phyloP scores from a whole-genome alignment of 2,888 invertebrate species.

The Limnephilus marmoratus region DNA sequence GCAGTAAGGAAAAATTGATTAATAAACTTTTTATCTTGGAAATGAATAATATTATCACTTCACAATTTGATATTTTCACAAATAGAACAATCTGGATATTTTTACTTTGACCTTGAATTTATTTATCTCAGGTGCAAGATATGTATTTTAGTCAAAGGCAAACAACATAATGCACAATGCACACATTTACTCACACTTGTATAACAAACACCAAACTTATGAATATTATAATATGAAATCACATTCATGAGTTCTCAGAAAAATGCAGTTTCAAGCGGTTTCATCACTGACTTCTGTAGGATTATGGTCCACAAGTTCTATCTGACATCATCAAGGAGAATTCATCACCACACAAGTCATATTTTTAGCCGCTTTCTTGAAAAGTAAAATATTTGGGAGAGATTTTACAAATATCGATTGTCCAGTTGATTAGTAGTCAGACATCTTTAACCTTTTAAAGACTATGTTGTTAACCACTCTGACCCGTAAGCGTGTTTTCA shows the following conservation, averaged over 20 bases:
- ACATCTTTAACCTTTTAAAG: too few relatives aligned
- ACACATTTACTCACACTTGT: background rate
- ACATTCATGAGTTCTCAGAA: background rate
- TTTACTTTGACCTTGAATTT: conserved; percentile 4
- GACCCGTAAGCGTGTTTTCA: too few relatives aligned
- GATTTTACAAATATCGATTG: too few relatives aligned
- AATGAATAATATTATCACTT: background rate
- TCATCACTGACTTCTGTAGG: background rate
- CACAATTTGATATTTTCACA: background rate
- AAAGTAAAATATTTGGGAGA: too few relatives aligned
- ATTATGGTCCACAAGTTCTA: background rate
- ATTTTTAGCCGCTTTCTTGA: too few relatives aligned
- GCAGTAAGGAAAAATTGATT: background rate
- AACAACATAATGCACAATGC: background rate
- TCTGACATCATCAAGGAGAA: background rate
- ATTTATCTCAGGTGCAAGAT: background rate
- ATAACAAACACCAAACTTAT: background rate
- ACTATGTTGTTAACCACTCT: too few relatives aligned
- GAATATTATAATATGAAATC: background rate
- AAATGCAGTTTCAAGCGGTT: background rate
- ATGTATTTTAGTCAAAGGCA: background rate
- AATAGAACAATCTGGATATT: background rate
- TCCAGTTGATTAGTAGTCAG: too few relatives aligned
- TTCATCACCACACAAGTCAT: background rate
- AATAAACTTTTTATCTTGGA: background rate